A percentile compares a stretch with the other conserved stretches of the same genome.
Conservation (phyloP, 1,140 invertebrate genomes). For the Triops longicaudatus region DNA sequence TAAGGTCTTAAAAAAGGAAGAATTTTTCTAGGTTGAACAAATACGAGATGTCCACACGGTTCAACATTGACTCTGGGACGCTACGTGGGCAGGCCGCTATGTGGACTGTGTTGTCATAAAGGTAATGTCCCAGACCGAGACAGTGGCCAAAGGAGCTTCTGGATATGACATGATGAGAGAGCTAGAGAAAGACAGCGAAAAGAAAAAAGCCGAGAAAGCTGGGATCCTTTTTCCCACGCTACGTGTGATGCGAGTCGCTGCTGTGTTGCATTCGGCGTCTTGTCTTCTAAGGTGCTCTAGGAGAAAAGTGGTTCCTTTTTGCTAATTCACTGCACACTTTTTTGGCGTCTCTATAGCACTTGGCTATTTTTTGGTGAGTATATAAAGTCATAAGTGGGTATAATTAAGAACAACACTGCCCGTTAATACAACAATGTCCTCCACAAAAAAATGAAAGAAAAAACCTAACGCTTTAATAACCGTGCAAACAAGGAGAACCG, state of each 20-base stretch:
- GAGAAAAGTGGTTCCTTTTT: neutral
- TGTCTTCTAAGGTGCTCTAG: neutral
- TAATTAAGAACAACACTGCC: neutral
- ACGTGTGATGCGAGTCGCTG: neutral
- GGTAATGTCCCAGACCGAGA: conserved; percentile 11
- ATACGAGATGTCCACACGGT: neutral
- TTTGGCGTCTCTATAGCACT: neutral
- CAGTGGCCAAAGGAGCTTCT: neutral
- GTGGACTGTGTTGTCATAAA: neutral
- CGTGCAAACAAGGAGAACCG: too few relatives aligned
- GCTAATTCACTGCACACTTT: neutral
- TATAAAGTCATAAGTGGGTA: neutral
- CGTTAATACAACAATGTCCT: neutral
- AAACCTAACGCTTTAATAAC: too few relatives aligned
- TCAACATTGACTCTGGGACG: neutral
- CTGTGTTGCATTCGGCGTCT: neutral
- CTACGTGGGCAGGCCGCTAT: neutral
- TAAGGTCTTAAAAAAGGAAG: neutral
- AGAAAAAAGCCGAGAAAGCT: neutral
- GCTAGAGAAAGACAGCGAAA: neutral
- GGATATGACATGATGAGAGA: conserved; percentile 6
- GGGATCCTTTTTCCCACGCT: conserved; percentile 10
- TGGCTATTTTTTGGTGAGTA: neutral
- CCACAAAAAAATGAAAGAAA: too few relatives aligned
- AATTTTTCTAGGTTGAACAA: conserved; percentile 2